Conservation (phyloP, 2,113 vertebrate genomes). For the Alexandromys fortis region DNA sequence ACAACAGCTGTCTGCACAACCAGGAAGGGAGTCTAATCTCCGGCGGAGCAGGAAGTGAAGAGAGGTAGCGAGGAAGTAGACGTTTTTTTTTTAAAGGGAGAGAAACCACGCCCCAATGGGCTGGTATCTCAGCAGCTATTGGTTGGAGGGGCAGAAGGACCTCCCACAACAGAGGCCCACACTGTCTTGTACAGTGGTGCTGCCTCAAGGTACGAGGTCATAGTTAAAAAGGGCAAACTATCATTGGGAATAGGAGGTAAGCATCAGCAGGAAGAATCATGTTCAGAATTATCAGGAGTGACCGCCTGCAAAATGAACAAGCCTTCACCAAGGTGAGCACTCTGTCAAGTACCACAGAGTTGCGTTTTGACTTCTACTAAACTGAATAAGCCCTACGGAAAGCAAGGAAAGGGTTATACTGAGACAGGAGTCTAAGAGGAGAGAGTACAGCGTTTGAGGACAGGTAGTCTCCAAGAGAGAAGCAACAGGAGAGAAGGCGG, state of each 20-base stretch:
- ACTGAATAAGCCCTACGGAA: background rate
- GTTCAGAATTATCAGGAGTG: background rate
- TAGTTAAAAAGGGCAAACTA: background rate
- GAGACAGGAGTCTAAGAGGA: background rate
- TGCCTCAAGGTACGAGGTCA: background rate
- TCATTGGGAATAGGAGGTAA: background rate
- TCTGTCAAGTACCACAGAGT: background rate
- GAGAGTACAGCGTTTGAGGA: background rate
- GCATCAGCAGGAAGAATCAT: background rate
- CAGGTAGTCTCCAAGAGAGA: background rate
- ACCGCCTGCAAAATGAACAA: background rate
- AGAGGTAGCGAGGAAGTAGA: too few relatives aligned
- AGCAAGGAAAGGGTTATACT: background rate
- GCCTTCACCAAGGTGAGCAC: background rate
- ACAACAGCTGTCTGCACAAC: too few relatives aligned
- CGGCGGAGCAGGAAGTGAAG: too few relatives aligned
- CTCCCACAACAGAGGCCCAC: background rate
- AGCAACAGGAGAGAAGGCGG: background rate
- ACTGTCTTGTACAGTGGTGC: too few relatives aligned
- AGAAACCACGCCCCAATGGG: too few relatives aligned
- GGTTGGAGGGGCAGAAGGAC: too few relatives aligned
- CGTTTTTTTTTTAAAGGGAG: too few relatives aligned
- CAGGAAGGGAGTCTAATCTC: too few relatives aligned
- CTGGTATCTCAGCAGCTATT: too few relatives aligned
- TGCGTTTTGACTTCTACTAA: background rate